Base-by-base conservation (phyloP, 23 tunicate genomes). In the Phallusia fumigata region DNA sequence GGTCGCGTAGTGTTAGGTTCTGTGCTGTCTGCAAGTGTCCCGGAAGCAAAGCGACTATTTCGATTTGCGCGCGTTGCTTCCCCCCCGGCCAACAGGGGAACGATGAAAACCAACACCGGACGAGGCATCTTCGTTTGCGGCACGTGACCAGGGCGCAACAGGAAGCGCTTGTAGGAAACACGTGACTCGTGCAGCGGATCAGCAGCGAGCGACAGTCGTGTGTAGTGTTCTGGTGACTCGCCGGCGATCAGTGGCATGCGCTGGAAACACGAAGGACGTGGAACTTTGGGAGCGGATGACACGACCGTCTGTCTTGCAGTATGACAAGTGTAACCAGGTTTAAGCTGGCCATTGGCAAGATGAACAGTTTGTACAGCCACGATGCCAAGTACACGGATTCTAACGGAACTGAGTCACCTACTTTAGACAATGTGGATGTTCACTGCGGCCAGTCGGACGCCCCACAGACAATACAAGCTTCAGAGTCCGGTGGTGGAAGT, bases 131-230 rank as follows among this genome's bases (percentile, higher is more conserved):
- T 58, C 69, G 69, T 58, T 58, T 58, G 8, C 69, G 69, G 8
- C 69, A 58, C 69, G 69, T 58, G 69, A 58, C 69, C 11, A 2
- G 13, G 5, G 28, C 28, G 28, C 69, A 16, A 58, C 69, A 58
- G 69, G 69, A 58, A 58, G 28, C 69, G 28, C 13, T 58, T 58
- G 69, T 13, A 58, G 69, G 69, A 58, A 58, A 58, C 69, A 58
- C 69, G 69, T 58, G 69, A 58, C 69, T 21, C 47, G 47, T 40
- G 47, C 47, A 40, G 8, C 47, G 47, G n/a, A n/a, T n/a, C n/a
- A n/a, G n/a, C n/a, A n/a, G n/a, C n/a, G 10, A 40, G 47, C 5
- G 47, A 40, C 47, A 58, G 26, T 22, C 15, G 69, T 8, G 69
- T 58, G 69, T 58, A 58, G 69, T 58, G 69, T 58, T 6, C 69